Evolutionary conservation across 2,888 invertebrate genomes (phyloP).

Genomic region (Tinea pellionella): DNA sequence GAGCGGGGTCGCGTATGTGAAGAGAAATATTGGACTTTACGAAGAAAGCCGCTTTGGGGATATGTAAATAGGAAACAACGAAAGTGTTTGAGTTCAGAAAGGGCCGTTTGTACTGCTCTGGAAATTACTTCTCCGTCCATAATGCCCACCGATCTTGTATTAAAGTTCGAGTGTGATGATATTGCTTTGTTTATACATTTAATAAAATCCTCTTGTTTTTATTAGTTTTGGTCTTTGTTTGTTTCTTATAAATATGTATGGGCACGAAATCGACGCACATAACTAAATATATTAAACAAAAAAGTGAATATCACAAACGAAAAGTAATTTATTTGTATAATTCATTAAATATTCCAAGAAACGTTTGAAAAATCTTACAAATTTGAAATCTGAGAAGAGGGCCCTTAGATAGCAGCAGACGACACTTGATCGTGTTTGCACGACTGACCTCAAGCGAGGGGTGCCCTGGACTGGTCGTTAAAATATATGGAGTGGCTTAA

Average conservation of each 20-base stretch:
- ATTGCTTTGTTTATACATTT: slow-evolving; percentile 5
- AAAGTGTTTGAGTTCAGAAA: slow-evolving; percentile 58
- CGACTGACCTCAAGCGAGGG: slow-evolving; percentile 27
- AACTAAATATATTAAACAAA: background rate
- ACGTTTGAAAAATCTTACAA: background rate
- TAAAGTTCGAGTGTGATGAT: slow-evolving; percentile 1
- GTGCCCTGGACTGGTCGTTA: slow-evolving; percentile 18
- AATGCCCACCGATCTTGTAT: slow-evolving; percentile 2
- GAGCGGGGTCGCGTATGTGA: slow-evolving; percentile 42
- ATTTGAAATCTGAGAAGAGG: slow-evolving; percentile 2
- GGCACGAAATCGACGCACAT: background rate
- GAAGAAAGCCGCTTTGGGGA: slow-evolving; percentile 63
- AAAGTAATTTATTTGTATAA: background rate
- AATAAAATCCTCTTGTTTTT: background rate
- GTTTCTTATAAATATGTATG: background rate
- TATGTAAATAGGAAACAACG: slow-evolving; percentile 65
- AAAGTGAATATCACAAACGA: background rate
- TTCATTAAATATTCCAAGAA: background rate
- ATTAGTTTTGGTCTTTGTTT: background rate
- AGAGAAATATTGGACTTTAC: slow-evolving; percentile 63
- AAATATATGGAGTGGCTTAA: slow-evolving; percentile 16
- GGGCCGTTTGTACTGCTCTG: slow-evolving; percentile 9
- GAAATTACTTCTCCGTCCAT: slow-evolving; percentile 8
- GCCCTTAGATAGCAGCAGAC: slow-evolving; percentile 18
- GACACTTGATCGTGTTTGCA: slow-evolving; percentile 33